Base-by-base conservation (phyloP, 2,113 vertebrate species). In the Odontesthes bonariensis region DNA sequence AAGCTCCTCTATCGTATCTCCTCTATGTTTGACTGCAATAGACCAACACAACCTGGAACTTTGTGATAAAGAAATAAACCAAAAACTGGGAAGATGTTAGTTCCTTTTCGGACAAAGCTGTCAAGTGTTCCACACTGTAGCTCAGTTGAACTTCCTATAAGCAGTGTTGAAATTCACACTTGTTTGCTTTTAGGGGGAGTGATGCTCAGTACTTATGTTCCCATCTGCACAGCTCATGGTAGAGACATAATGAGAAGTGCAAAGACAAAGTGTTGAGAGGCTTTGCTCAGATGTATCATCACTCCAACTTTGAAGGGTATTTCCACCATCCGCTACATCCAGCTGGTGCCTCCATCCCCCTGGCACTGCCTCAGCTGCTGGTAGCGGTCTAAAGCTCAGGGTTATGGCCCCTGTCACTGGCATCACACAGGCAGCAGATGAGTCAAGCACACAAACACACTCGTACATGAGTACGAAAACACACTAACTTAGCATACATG, bases 221-320 rank as follows among this genome's bases (percentile, higher is more conserved):
- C 74, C 86, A 86, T 89, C 83, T 89, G 88, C 78, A 56, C 69
- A 22, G 62, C 69, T 57, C 80, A 82, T 77, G 42, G 79, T 23
- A 8, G 49, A 60, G 69, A 65, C 82, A 73, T 83, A 84, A 89
- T 80, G 80, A 87, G 86, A 62, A 31, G 62, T 38, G 78, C 27
- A 20, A 74, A 89, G 83, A 87, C 83, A 87, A 76, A 84, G 77
- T 62, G 73, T 51, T 60, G 73, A 79, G 85, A 79, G 54, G 69
- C 61, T 71, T 10, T 40, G 75, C 62, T 10, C 13, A 70, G 75
- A 72, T 46, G 84, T 52, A 70, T 69, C 84, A 88, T 85, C 69
- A 32, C 69, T 84, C 85, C 70, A 78, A 83, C 85, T 85, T 83
- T 83, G 83, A 85, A 77, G 85, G 83, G 84, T 81, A 65, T 87